Base-by-base conservation (phyloP, 2,797 vertebrate genomes). In the Leuciscus waleckii region DNA sequence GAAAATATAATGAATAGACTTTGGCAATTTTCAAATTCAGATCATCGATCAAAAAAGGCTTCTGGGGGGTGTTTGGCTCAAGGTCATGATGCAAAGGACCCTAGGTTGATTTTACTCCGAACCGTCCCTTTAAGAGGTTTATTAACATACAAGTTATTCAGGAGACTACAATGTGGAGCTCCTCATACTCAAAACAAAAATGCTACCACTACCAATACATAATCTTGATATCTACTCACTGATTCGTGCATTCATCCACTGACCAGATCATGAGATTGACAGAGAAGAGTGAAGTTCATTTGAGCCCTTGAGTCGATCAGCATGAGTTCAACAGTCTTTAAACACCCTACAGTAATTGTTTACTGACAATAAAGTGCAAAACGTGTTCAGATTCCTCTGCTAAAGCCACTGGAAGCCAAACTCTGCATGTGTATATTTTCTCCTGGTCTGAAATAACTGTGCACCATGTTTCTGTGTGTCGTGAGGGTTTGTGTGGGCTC, bases 401-500 rank as follows among this genome's bases (percentile, higher is more conserved):
- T 39, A 49, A 56, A 68, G 19, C 29, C 61, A 51, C 79, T 39
- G 65, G 63, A 81, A 46, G 46, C 77, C 70, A 84, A 74, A 11
- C 68, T 85, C 74, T 41, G 65, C 74, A 29, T 82, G 82, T 85
- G 79, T 84, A 90, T 90, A 65, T 90, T 69, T 93, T 92, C 93
- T 92, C 93, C 92, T 19, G 67, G 9, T 84, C 61, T 89, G 92
- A 93, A 94, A 91, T 90, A 92, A 89, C 90, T 81, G 85, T 76
- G 76, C 69, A 85, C 69, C 84, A 71, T 93, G 90, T 94, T 94
- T 94, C 91, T 88, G 87, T 85, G 75, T 16, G 92, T 93, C 91
- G 83, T 90, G 90, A 91, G 19, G 83, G 91, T n/a, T 87, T 92
- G 91, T 80, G 90, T 91, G 86, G 91, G 84, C 90, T 92, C 85